These are phyloP conservation scores for Tokudaia muenninki DNA, from an alignment of 2,797 vertebrate species.

Conservation along the genomic window DNA sequence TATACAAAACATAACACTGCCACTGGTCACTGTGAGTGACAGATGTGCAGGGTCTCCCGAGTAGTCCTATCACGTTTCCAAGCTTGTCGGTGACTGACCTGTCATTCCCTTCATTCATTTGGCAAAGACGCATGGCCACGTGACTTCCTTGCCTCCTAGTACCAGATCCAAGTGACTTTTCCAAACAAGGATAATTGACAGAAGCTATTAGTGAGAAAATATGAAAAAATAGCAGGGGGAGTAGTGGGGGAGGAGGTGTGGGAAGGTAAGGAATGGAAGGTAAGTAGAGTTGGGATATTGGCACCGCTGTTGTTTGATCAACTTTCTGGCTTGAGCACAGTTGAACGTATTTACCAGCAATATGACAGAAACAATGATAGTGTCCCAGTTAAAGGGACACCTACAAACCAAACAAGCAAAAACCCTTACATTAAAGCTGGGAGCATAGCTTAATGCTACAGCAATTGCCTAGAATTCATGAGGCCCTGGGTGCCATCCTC, in stretches of 20 bases:
- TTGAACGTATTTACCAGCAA: not conserved
- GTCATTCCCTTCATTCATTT: not conserved
- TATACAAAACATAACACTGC: not conserved
- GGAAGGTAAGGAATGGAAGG: not conserved
- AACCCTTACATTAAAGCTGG: not conserved
- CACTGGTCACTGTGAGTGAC: rapidly evolving
- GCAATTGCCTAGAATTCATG: not conserved
- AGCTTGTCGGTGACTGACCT: not conserved
- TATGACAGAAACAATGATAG: not conserved
- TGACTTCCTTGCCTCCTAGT: not conserved
- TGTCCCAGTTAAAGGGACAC: not conserved
- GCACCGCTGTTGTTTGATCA: rapidly evolving
- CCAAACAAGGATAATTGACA: not conserved
- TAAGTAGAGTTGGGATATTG: rapidly evolving
- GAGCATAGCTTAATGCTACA: not conserved
- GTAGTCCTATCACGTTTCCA: not conserved
- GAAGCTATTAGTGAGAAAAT: not conserved
- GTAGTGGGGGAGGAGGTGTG: no score
- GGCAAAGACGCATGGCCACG: not conserved
- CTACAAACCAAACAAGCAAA: not conserved
- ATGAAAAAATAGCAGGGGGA: not conserved
- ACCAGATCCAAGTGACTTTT: not conserved
- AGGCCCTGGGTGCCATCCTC: not conserved
- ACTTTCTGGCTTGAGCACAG: no score
- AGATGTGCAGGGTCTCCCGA: rapidly evolving